phyloP scores from a whole-genome alignment of 2,797 vertebrate genomes.

The Xenopus petersii region DNA sequence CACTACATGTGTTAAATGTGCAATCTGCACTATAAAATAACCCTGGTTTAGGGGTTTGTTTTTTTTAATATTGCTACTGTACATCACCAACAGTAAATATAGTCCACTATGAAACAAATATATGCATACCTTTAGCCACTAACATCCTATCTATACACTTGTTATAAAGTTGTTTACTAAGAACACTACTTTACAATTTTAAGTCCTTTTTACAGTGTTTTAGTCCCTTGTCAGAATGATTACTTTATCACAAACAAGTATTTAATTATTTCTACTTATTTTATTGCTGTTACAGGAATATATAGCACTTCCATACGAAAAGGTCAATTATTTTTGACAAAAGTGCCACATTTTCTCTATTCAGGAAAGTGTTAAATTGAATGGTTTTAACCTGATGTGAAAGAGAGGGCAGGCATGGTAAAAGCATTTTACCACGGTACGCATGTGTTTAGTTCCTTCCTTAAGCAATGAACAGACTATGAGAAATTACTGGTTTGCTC shows the following conservation, averaged over 20 bases:
- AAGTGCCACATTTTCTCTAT: constrained; percentile 24
- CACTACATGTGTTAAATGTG: too few species aligned
- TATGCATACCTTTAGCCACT: neutral
- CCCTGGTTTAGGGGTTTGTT: too few species aligned
- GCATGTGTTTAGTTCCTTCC: constrained; percentile 27
- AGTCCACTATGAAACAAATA: neutral
- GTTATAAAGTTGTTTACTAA: constrained; percentile 3
- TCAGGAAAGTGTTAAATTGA: constrained; percentile 33
- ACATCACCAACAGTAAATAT: too few species aligned
- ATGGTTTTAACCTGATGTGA: constrained; percentile 34
- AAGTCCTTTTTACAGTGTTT: neutral
- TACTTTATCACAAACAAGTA: constrained; percentile 17
- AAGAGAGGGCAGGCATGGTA: constrained; percentile 25
- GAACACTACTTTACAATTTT: neutral
- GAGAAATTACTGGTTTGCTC: constrained; percentile 31
- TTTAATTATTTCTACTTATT: constrained; percentile 4
- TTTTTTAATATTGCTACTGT: too few species aligned
- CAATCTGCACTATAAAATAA: too few species aligned
- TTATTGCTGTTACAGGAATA: constrained; percentile 12
- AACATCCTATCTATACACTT: too few species aligned
- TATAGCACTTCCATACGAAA: constrained; percentile 11
- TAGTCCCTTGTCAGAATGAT: constrained; percentile 1
- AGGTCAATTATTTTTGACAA: constrained; percentile 36
- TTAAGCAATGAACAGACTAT: constrained; percentile 21
- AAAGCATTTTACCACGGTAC: constrained; percentile 39